Conservation (phyloP, 2,888 invertebrate genomes). For the Stenotaenia linearis region DNA sequence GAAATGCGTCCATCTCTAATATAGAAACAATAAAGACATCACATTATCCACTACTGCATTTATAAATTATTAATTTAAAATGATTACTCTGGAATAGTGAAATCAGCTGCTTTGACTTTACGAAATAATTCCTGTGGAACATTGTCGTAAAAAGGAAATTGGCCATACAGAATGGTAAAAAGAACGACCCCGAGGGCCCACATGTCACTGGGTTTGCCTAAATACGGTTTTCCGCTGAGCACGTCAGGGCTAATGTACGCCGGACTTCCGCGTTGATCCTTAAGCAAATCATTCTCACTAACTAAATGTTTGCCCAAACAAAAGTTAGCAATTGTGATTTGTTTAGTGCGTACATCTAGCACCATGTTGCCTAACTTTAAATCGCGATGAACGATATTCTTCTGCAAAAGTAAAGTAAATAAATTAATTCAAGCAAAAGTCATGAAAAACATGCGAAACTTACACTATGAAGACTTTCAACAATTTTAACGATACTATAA, state of each 20-base stretch:
- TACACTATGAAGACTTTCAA: conserved; percentile 67
- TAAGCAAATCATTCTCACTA: conserved; percentile 63
- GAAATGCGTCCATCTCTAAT: conserved; percentile 57
- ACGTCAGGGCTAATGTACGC: conserved; percentile 78
- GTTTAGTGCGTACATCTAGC: conserved; percentile 59
- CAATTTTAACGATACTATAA: conserved; percentile 66
- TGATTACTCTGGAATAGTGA: conserved; percentile 63
- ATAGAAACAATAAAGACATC: conserved; percentile 35
- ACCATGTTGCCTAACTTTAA: conserved; percentile 71
- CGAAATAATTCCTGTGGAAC: conserved; percentile 66
- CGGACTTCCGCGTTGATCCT: conserved; percentile 71
- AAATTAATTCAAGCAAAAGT: not conserved
- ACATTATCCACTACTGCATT: not conserved
- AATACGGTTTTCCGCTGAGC: conserved; percentile 66
- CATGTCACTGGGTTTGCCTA: conserved; percentile 75
- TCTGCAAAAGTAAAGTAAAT: not conserved
- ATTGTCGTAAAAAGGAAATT: conserved; percentile 74
- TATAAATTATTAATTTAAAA: not conserved
- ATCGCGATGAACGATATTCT: conserved; percentile 43
- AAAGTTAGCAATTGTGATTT: conserved; percentile 67
- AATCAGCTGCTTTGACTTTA: conserved; percentile 68
- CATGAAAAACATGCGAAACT: conserved; percentile 36
- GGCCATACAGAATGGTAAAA: conserved; percentile 72
- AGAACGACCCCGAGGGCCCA: conserved; percentile 74
- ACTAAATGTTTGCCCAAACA: conserved; percentile 68